Base-by-base conservation (phyloP, 2,113 vertebrate species). In the Pachyramphus minor region DNA sequence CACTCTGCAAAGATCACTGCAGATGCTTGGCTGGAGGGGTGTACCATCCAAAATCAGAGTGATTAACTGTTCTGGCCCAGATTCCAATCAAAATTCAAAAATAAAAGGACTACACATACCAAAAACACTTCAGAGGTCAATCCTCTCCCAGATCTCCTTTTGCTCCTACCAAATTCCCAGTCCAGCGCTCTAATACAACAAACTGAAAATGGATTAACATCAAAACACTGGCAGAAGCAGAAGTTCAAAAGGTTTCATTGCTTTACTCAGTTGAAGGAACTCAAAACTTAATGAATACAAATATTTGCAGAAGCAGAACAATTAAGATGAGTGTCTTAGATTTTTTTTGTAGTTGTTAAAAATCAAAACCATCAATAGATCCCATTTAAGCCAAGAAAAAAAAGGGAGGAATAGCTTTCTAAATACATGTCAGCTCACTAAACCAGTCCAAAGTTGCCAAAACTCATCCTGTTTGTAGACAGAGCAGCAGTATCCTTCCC, bases 111-210 rank as follows among this genome's bases (percentile, higher is more conserved):
- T 95, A 96, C 30, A 14, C 63, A 39, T 63, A 93, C 74, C 25
- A 60, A 77, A 93, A 76, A 88, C 14, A 4, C 88, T 84, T 62
- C 13, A 71, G 76, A 88, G 92, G 95, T 96, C 95, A 96, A 89
- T 89, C 89, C 80, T 92, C 89, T 89, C 94, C 89, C 91, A 96
- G 93, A 52, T 89, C 87, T 92, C 91, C 68, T 91, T 82, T 84
- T 2, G 20, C 62, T 94, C 76, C 96, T 47, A 84, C 80, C 60
- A 55, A 95, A 95, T 93, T 93, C 96, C 89, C 77, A 27, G 11
- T 88, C 68, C 84, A 52, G 56, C 78, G 69, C 80, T 86, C 60
- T 72, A 84, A 89, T 20, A 81, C 1, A 87, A 86, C 50, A 83
- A 78, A 62, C 27, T 81, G 76, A 67, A 89, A 84, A 75, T 13